Evolutionary conservation across 2,113 vertebrate species (phyloP).

Genomic region (Hemicordylus capensis): DNA sequence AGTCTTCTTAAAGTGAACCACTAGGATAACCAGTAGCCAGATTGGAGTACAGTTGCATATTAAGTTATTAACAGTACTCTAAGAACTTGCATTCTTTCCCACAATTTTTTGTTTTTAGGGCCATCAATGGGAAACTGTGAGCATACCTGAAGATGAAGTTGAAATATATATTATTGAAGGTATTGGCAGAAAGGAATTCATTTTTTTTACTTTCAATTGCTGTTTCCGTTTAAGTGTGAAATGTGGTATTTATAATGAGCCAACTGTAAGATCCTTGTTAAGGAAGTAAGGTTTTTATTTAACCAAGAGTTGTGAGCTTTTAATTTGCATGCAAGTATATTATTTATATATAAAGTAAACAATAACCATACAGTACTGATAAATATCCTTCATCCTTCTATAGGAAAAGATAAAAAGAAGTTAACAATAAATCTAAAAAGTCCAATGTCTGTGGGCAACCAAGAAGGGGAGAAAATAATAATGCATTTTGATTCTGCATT

Average conservation of each 20-base stretch:
- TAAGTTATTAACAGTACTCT: too few species aligned
- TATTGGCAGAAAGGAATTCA: conserved; percentile 58
- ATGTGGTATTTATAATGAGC: conserved; percentile 7
- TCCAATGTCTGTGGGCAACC: conserved; percentile 70
- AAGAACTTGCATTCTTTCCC: neutral
- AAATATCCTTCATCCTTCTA: conserved; percentile 46
- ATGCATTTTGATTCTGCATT: conserved; percentile 88
- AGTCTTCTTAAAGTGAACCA: neutral
- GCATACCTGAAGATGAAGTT: conserved; percentile 86
- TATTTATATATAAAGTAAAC: neutral
- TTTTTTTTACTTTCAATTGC: conserved; percentile 4
- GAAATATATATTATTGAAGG: conserved; percentile 86
- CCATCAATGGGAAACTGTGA: conserved; percentile 91
- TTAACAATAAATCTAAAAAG: conserved; percentile 81
- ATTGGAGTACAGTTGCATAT: neutral
- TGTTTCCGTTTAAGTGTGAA: neutral
- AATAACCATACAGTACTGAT: neutral
- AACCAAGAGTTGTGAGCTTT: neutral
- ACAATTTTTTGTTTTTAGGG: conserved; percentile 73
- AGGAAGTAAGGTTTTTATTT: neutral
- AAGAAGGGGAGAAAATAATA: conserved; percentile 80
- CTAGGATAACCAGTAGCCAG: neutral
- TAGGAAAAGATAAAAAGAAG: conserved; percentile 81
- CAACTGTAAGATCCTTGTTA: neutral
- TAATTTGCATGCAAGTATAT: neutral